Percentiles rank a stretch among this genome's conserved stretches.
phyloP scores from a whole-genome alignment of 2,113 vertebrate species.

The Amphilophus citrinellus region DNA sequence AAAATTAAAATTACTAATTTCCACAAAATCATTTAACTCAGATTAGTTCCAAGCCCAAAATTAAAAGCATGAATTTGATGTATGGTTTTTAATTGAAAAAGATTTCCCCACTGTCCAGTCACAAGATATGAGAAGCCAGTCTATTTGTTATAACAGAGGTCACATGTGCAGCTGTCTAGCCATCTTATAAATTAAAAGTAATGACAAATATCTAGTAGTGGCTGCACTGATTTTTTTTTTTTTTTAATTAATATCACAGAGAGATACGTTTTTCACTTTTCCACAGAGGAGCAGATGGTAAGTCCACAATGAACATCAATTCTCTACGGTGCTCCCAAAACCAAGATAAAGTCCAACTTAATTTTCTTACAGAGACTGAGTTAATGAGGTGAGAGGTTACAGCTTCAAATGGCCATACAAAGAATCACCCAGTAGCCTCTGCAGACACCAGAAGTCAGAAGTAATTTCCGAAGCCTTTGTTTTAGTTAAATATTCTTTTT shows the following conservation, averaged over 20 bases:
- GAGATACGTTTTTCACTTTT: constrained; percentile 39
- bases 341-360: constrained; percentile 40
- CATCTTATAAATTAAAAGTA: constrained; percentile 54
- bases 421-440: neutral
- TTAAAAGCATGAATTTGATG: constrained; percentile 65
- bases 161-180: constrained; percentile 44
- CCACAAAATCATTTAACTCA: constrained; percentile 58
- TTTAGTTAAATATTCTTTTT: neutral
- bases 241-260: constrained; percentile 66
- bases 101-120: constrained; percentile 44
- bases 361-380: constrained; percentile 37
- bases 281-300: constrained; percentile 29
- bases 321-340: constrained; percentile 19
- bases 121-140: constrained; percentile 23
- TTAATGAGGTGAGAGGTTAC: constrained; percentile 49
- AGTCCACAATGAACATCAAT: constrained; percentile 23
- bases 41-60: constrained; percentile 60
- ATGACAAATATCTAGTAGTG: constrained; percentile 62
- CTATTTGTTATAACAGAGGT: constrained; percentile 43
- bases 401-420: neutral
- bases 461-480: neutral
- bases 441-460: neutral
- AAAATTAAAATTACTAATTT: constrained; percentile 64
- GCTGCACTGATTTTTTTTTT: constrained; percentile 37
- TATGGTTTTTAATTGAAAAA: constrained; percentile 68